These are phyloP conservation scores for Mus minutoides DNA, from an alignment of 2,797 vertebrate species.

Conservation along the genomic window DNA sequence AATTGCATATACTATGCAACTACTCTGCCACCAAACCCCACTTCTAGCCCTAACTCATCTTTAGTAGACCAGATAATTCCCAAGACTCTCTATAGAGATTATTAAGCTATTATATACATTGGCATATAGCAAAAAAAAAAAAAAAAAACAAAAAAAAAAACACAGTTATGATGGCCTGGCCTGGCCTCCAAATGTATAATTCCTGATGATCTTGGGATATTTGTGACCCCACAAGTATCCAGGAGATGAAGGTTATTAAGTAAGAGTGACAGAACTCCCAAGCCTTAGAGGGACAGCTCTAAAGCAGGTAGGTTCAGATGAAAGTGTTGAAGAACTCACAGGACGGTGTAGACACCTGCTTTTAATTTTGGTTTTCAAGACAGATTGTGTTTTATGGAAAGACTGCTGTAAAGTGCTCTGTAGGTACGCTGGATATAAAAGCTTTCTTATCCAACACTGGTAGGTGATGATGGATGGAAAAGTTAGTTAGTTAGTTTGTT, in stretches of 20 bases:
- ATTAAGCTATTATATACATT: constrained; percentile 26
- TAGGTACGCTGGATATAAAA: neutral
- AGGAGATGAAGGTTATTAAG: neutral
- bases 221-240: neutral
- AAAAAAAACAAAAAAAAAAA: too few relatives aligned
- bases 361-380: constrained; percentile 55
- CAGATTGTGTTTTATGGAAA: neutral
- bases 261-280: neutral
- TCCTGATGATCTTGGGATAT: constrained; percentile 12
- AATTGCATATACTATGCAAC: neutral
- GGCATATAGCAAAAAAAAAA: neutral
- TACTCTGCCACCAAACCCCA: neutral
- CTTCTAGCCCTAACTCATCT: neutral
- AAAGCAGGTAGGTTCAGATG: neutral
- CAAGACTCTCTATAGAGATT: neutral
- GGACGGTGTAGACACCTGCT: neutral
- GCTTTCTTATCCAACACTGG: neutral
- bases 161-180: neutral
- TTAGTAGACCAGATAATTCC: constrained; percentile 9
- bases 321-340: neutral
- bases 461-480: neutral
- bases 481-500: too few relatives aligned
- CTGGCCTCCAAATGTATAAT: neutral
- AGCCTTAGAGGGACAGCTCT: neutral
- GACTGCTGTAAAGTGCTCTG: neutral